Evolutionary conservation across 2,888 invertebrate genomes (phyloP).

Genomic region (Hyposoter didymator): DNA sequence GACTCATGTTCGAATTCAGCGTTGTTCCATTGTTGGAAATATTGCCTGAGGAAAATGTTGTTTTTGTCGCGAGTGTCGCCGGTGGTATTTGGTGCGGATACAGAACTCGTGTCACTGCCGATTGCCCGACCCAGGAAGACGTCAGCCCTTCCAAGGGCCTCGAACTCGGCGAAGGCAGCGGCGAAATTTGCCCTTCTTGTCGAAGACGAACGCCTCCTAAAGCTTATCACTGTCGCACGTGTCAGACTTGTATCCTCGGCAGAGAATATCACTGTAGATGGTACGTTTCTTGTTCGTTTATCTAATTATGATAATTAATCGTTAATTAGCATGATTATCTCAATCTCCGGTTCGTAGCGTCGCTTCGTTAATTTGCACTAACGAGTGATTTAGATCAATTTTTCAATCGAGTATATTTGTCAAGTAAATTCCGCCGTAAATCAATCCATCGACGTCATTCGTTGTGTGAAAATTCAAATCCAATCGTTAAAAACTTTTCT

Average conservation of each 20-base stretch:
- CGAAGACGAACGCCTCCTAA: slow-evolving; percentile 88
- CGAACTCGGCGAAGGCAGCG: slow-evolving; percentile 79
- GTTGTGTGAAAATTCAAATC: not conserved
- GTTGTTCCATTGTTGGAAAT: slow-evolving; percentile 91
- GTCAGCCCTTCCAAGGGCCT: slow-evolving; percentile 72
- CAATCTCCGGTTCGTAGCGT: no score
- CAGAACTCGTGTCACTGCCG: slow-evolving; percentile 79
- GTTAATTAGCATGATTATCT: not conserved
- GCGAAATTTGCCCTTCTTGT: slow-evolving; percentile 87
- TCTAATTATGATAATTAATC: not conserved
- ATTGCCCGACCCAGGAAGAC: slow-evolving; percentile 70
- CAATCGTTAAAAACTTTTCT: not conserved
- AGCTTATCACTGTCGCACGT: slow-evolving; percentile 92
- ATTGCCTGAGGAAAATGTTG: slow-evolving; percentile 87
- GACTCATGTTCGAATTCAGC: slow-evolving; percentile 89
- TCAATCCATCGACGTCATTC: no score
- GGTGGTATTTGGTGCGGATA: slow-evolving; percentile 84
- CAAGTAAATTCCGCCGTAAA: no score
- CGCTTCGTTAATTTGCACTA: no score
- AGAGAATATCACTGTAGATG: slow-evolving; percentile 93
- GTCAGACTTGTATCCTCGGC: slow-evolving; percentile 92
- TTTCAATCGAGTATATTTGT: no score
- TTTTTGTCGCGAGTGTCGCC: slow-evolving; percentile 85
- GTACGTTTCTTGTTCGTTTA: slow-evolving; percentile 84
- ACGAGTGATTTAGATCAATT: no score